These are phyloP conservation scores for Druceiella hillmani DNA, from an alignment of 2,888 invertebrate species.

Conservation along the genomic window DNA sequence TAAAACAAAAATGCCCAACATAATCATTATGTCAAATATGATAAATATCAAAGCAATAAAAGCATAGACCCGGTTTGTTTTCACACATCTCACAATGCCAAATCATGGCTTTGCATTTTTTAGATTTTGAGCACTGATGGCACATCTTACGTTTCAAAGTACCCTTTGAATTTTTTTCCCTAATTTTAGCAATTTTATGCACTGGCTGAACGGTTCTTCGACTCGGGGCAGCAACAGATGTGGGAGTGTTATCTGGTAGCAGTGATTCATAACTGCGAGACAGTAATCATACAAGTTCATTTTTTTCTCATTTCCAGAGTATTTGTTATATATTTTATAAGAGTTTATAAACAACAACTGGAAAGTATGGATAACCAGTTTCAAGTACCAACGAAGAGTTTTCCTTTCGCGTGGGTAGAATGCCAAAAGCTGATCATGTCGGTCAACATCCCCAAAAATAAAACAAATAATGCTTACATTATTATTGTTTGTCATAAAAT, in stretches of 20 bases:
- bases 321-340: background rate
- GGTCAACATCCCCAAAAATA: background rate
- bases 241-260: too few relatives aligned
- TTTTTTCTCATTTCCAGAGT: background rate
- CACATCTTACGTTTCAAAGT: background rate
- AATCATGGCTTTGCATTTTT: background rate
- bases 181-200: background rate
- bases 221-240: background rate
- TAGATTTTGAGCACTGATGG: background rate
- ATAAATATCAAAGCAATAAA: background rate
- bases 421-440: background rate
- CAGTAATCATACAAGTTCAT: background rate
- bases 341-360: background rate
- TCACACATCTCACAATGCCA: background rate
- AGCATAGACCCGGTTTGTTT: background rate
- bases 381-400: background rate
- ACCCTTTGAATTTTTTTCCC: background rate
- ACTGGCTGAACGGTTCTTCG: background rate
- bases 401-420: background rate
- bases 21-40: background rate
- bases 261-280: background rate
- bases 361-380: background rate
- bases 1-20: background rate
- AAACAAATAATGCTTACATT: too few relatives aligned
- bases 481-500: too few relatives aligned